phyloP scores from a whole-genome alignment of 2,888 invertebrate species.

The Leptinotarsa tumamoca region DNA sequence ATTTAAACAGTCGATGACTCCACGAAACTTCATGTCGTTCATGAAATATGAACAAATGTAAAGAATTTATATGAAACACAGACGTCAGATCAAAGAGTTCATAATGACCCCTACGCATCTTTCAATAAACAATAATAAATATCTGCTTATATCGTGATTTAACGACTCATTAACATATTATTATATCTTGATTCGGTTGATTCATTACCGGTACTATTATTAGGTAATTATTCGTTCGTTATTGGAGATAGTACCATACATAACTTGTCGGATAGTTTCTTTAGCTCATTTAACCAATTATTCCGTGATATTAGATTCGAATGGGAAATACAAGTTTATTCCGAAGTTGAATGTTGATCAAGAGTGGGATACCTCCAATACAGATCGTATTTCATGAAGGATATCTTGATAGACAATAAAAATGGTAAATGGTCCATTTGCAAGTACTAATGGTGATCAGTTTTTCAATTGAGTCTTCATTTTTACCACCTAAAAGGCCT shows the following conservation, averaged over 20 bases:
- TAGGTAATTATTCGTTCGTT: conserved; percentile 22
- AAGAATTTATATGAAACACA: conserved; percentile 6
- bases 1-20: background rate
- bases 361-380: background rate
- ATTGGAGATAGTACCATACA: conserved; percentile 11
- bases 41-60: conserved; percentile 15
- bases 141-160: conserved; percentile 23
- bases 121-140: conserved; percentile 25
- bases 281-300: conserved; percentile 6
- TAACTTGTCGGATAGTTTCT: conserved; percentile 8
- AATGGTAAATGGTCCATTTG: too few species aligned
- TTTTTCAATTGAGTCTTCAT: too few species aligned
- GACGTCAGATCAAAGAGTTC: conserved; percentile 12
- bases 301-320: conserved; percentile 9
- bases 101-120: conserved; percentile 24
- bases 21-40: background rate
- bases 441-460: too few species aligned
- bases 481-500: too few species aligned
- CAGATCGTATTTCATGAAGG: too few species aligned
- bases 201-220: conserved; percentile 23
- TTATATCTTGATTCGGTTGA: conserved; percentile 26
- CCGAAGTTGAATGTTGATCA: background rate
- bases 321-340: background rate
- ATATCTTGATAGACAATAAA: too few species aligned
- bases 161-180: conserved; percentile 27